These are phyloP conservation scores for Bryconaethiops microstoma DNA, from an alignment of 2,797 vertebrate species.

Conservation along the genomic window DNA sequence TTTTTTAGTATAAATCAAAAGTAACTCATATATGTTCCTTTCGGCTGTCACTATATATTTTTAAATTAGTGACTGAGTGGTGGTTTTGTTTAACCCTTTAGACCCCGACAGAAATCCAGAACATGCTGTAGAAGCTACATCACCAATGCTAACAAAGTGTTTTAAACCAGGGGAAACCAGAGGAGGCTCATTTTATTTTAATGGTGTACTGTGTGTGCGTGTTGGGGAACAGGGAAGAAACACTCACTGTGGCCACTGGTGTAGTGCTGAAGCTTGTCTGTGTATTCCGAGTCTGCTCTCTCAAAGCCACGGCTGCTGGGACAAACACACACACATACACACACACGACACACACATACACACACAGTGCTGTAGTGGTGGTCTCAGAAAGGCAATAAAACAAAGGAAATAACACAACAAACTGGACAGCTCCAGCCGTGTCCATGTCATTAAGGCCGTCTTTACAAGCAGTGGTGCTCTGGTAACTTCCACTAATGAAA, in stretches of 20 bases:
- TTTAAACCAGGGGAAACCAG: no score
- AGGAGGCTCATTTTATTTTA: background rate
- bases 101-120: no score
- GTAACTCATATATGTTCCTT: no score
- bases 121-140: no score
- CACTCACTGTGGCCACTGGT: conserved; percentile 99
- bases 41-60: no score
- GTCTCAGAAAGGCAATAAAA: conserved; percentile 31
- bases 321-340: conserved; percentile 81
- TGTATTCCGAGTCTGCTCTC: conserved; percentile 95
- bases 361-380: conserved; percentile 67
- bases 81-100: no score
- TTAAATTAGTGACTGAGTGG: no score
- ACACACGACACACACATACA: conserved; percentile 78
- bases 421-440: conserved; percentile 13
- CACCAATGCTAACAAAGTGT: no score
- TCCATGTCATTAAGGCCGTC: conserved; percentile 13
- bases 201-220: conserved; percentile 7
- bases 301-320: conserved; percentile 96
- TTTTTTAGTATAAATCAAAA: no score
- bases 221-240: conserved; percentile 37
- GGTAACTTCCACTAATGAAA: conserved; percentile 40
- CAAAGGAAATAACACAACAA: conserved; percentile 15
- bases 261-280: conserved; percentile 99
- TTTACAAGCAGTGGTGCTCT: conserved; percentile 35